Percentiles rank a stretch among this genome's conserved stretches.
These are phyloP conservation scores for Myotis planiceps DNA, from an alignment of 2,797 vertebrate genomes.

Conservation along the genomic window DNA sequence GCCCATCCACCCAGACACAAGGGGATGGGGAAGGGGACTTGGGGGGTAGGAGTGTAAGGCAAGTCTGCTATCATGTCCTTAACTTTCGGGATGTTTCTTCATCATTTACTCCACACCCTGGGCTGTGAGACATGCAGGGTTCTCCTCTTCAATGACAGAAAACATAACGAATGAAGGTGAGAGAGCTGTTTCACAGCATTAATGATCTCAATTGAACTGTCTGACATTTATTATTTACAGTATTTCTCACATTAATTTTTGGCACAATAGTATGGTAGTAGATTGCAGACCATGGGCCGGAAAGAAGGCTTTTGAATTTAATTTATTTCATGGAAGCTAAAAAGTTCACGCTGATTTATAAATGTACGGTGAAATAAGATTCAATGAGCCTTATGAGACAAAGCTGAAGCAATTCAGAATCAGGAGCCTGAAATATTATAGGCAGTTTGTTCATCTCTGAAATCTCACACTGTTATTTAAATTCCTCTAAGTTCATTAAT, in stretches of 20 bases:
- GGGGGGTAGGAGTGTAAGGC: not conserved
- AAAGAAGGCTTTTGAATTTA: constrained; percentile 70
- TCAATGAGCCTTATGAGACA: constrained; percentile 82
- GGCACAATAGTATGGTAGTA: constrained; percentile 66
- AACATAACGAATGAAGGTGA: constrained; percentile 32
- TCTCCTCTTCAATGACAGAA: not conserved
- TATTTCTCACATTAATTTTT: constrained; percentile 78
- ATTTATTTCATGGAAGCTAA: constrained; percentile 80
- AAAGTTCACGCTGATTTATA: constrained; percentile 81
- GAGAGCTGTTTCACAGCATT: constrained; percentile 42
- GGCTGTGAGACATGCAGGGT: not conserved
- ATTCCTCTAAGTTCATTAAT: constrained; percentile 80
- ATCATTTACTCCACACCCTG: not conserved
- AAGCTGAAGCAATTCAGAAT: constrained; percentile 82
- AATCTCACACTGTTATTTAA: constrained; percentile 75
- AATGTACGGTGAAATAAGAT: constrained; percentile 55
- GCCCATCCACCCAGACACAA: not conserved
- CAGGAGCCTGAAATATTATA: constrained; percentile 75
- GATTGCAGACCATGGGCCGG: constrained; percentile 65
- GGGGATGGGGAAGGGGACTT: accelerated
- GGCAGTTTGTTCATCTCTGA: constrained; percentile 69
- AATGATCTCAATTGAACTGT: constrained; percentile 67
- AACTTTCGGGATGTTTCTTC: not conserved
- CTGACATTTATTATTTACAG: constrained; percentile 75
- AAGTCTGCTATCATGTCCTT: not conserved